phyloP scores from a whole-genome alignment of 2,888 invertebrate genomes.

The Drosophila macrospina region DNA sequence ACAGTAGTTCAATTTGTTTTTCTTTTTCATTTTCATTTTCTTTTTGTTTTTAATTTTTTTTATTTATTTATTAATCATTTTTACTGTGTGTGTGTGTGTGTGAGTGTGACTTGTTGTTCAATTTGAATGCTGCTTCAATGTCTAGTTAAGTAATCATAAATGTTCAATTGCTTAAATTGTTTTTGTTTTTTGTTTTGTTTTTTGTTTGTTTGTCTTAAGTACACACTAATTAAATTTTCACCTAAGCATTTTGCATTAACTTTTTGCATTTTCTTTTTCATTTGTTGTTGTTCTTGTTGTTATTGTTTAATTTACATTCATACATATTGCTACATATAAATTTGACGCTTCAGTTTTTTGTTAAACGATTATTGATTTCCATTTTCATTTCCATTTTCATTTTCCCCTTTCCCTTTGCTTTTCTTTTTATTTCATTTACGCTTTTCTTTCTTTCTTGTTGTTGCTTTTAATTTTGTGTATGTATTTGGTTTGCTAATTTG shows the following conservation, averaged over 20 bases:
- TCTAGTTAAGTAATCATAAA: slow-evolving; percentile 71
- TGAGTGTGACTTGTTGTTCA: slow-evolving; percentile 43
- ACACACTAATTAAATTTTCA: slow-evolving; percentile 81
- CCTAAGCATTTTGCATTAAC: slow-evolving; percentile 79
- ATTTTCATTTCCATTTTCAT: slow-evolving; percentile 4
- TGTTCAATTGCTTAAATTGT: slow-evolving; percentile 69
- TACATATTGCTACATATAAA: slow-evolving; percentile 73
- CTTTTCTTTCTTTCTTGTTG: slow-evolving; percentile 17
- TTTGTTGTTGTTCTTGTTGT: slow-evolving; percentile 32
- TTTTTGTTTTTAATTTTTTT: slow-evolving; percentile 27
- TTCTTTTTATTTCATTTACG: slow-evolving; percentile 20
- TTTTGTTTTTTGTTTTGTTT: slow-evolving; percentile 31
- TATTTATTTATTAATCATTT: slow-evolving; percentile 23
- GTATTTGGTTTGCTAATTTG: slow-evolving; percentile 81
- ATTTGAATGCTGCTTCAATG: slow-evolving; percentile 58
- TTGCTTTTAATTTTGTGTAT: slow-evolving; percentile 58
- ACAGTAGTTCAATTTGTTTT: slow-evolving; percentile 67
- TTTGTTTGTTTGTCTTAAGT: slow-evolving; percentile 62
- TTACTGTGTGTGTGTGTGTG: slow-evolving; percentile 22
- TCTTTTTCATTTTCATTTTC: slow-evolving; percentile 17
- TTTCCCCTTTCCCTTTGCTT: slow-evolving; percentile 8
- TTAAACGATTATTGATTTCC: slow-evolving; percentile 17
- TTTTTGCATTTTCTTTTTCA: slow-evolving; percentile 46
- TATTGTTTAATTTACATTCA: slow-evolving; percentile 68
- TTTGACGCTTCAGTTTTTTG: slow-evolving; percentile 63